These are phyloP conservation scores for Drosophila acutilabella DNA, from an alignment of 2,888 invertebrate genomes.

Conservation along the genomic window DNA sequence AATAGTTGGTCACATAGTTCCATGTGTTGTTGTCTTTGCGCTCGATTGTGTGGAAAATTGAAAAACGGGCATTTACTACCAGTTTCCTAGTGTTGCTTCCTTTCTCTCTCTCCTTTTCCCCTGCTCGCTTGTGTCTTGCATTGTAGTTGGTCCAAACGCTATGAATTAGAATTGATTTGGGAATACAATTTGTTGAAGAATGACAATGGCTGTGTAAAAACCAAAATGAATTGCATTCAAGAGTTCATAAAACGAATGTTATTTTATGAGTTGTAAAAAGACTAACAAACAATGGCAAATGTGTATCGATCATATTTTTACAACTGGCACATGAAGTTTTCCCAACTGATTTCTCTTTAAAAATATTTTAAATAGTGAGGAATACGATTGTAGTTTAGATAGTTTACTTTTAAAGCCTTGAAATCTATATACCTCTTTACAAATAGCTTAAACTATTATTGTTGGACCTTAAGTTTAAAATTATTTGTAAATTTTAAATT, in stretches of 20 bases:
- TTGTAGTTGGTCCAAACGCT: slow-evolving; percentile 29
- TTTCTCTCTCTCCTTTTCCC: slow-evolving; percentile 7
- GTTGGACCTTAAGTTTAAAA: too few relatives aligned
- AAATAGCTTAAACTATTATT: too few relatives aligned
- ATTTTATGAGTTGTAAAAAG: slow-evolving; percentile 11
- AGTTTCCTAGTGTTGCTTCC: slow-evolving; percentile 16
- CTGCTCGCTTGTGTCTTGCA: slow-evolving; percentile 4
- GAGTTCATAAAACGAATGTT: slow-evolving; percentile 19
- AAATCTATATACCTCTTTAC: too few relatives aligned
- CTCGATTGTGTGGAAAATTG: slow-evolving; percentile 77
- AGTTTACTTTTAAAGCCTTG: too few relatives aligned
- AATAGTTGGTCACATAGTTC: slow-evolving; percentile 63
- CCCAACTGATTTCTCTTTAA: too few relatives aligned
- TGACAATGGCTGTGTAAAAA: slow-evolving; percentile 3
- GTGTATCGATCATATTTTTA: slow-evolving; percentile 8
- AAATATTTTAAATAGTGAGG: too few relatives aligned
- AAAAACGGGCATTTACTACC: slow-evolving; percentile 43
- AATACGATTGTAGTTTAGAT: too few relatives aligned
- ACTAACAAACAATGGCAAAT: neutral
- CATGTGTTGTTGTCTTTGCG: slow-evolving; percentile 50
- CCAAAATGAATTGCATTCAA: neutral
- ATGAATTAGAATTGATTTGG: slow-evolving; percentile 30
- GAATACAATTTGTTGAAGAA: slow-evolving; percentile 13
- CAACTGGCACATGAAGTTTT: neutral
- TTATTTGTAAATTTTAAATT: too few relatives aligned